phyloP scores from a whole-genome alignment of 92 coral and sea anemone genomes.

The Zoanthus sociatus region DNA sequence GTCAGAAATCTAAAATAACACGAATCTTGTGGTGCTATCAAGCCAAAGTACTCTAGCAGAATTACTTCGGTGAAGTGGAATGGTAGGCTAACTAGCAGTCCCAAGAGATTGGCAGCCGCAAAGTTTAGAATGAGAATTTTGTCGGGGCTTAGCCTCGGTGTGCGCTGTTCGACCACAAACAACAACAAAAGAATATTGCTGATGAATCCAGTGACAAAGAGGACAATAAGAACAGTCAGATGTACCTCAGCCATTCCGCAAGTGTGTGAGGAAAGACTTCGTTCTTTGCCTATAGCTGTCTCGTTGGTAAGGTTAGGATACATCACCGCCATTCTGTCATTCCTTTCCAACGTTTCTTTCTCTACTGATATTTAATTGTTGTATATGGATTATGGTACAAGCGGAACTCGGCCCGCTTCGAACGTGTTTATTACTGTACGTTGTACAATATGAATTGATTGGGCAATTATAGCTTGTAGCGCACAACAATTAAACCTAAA shows the following conservation, averaged over 20 bases:
- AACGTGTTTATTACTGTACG: no score
- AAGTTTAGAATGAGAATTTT: constrained; percentile 9
- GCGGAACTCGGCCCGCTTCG: no score
- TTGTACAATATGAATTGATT: no score
- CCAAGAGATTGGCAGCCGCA: not conserved
- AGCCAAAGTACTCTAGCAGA: not conserved
- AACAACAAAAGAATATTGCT: constrained; percentile 10
- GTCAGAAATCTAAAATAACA: not conserved
- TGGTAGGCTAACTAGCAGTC: not conserved
- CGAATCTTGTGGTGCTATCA: not conserved
- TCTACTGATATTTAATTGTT: not conserved
- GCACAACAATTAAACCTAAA: no score
- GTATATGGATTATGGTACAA: no score
- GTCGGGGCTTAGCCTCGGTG: constrained; percentile 18
- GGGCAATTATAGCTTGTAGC: no score
- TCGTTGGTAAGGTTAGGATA: not conserved
- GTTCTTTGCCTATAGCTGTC: not conserved
- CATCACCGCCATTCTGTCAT: not conserved
- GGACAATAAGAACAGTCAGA: not conserved
- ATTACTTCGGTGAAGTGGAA: not conserved
- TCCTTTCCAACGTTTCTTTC: not conserved
- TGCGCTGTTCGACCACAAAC: constrained; percentile 8
- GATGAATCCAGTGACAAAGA: not conserved
- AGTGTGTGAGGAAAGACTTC: not conserved
- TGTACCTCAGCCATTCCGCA: not conserved